Conservation (phyloP, 2,888 invertebrate genomes). For the Cryptocephalus moraei region DNA sequence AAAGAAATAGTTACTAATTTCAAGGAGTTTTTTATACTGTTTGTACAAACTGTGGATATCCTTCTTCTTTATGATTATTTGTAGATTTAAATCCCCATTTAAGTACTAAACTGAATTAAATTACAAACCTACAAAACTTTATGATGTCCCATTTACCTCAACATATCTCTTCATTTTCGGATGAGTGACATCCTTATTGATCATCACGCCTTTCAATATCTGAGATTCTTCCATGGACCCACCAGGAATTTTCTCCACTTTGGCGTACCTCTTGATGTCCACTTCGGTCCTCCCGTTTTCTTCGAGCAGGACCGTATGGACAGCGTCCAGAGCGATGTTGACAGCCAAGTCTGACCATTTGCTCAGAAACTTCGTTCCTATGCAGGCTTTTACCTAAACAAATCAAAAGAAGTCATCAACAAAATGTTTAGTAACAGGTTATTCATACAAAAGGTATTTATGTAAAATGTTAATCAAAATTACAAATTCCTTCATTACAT, state of each 20-base stretch:
- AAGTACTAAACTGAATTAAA: background rate
- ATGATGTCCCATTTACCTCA: constrained; percentile 32
- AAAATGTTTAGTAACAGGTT: too few relatives aligned
- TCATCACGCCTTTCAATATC: constrained; percentile 90
- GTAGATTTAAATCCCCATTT: background rate
- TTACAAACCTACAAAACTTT: background rate
- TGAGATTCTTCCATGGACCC: constrained; percentile 90
- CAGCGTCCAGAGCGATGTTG: constrained; percentile 90
- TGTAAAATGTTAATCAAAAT: too few relatives aligned
- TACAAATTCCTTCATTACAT: too few relatives aligned
- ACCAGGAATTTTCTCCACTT: constrained; percentile 91
- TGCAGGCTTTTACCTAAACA: constrained; percentile 67
- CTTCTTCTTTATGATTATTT: too few relatives aligned
- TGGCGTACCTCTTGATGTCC: constrained; percentile 96
- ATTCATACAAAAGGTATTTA: too few relatives aligned
- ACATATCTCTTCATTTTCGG: constrained; percentile 93
- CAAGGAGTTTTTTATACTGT: too few relatives aligned
- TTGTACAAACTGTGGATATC: too few relatives aligned
- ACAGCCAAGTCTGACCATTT: constrained; percentile 95
- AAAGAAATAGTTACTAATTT: too few relatives aligned
- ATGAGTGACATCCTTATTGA: constrained; percentile 98
- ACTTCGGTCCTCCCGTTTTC: constrained; percentile 89
- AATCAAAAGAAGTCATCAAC: too few relatives aligned
- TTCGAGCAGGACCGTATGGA: constrained; percentile 78
- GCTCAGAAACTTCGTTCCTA: constrained; percentile 95